These are phyloP conservation scores for Nasonia vitripennis DNA, from an alignment of 1,140 invertebrate genomes.

Conservation along the genomic window DNA sequence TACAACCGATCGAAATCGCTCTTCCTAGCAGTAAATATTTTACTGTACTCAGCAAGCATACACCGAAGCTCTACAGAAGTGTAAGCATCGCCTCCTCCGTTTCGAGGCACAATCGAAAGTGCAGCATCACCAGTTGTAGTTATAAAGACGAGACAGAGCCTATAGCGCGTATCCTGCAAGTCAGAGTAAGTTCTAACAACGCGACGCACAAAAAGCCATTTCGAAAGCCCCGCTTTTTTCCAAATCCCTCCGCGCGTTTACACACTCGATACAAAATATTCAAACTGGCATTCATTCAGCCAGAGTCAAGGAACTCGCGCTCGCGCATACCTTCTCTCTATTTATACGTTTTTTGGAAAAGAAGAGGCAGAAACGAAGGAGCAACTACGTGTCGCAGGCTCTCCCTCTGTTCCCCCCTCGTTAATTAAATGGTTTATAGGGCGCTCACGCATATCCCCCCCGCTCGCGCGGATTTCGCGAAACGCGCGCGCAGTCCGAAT, in stretches of 20 bases:
- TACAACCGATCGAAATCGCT: background rate
- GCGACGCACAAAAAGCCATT: too few species aligned
- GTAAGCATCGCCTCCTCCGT: background rate
- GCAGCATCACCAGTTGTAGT: background rate
- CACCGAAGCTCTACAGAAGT: too few species aligned
- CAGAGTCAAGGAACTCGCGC: background rate
- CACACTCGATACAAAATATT: background rate
- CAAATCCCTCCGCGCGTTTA: too few species aligned
- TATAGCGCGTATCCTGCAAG: background rate
- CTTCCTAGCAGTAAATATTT: background rate
- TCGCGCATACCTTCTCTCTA: background rate
- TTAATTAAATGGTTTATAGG: slow-evolving; percentile 70
- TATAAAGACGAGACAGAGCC: background rate
- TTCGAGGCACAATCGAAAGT: background rate
- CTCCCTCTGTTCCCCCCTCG: slow-evolving; percentile 51
- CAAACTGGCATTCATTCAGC: background rate
- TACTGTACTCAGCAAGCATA: background rate
- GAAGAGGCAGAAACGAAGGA: too few species aligned
- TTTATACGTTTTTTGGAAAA: slow-evolving; percentile 8
- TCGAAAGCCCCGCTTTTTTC: background rate
- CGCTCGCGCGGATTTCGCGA: slow-evolving; percentile 33
- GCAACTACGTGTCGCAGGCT: slow-evolving; percentile 24
- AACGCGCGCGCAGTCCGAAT: background rate
- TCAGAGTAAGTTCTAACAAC: background rate
- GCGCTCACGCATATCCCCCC: slow-evolving; percentile 62